Conservation (phyloP, 2,113 vertebrate species). For the Bos javanicus region DNA sequence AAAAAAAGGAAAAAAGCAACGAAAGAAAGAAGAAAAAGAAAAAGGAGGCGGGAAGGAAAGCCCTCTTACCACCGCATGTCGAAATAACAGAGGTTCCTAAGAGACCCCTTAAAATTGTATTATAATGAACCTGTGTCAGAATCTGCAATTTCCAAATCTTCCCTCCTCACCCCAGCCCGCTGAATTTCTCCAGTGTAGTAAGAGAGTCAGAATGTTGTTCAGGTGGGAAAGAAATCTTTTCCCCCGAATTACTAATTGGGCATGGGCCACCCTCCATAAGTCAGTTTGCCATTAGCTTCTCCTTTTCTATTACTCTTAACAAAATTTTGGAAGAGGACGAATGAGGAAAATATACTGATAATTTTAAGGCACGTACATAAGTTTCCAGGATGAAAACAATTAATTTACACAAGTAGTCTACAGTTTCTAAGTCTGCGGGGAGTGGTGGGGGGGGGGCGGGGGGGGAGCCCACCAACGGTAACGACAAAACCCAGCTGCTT, state of each 20-base stretch:
- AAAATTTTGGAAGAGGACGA: conserved; percentile 14
- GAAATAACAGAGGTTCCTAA: conserved; percentile 62
- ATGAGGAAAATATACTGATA: not conserved
- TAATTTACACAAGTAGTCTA: not conserved
- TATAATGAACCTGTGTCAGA: conserved; percentile 73
- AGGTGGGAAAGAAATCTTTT: conserved; percentile 30
- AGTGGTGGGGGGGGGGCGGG: not conserved
- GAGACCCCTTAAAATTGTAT: conserved; percentile 60
- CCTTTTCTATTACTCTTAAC: not conserved
- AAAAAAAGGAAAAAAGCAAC: not conserved
- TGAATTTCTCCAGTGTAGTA: not conserved
- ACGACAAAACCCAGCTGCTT: conserved; percentile 41
- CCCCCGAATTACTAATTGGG: not conserved
- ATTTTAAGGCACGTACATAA: conserved; percentile 25
- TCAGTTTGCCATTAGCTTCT: not conserved
- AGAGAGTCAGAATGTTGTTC: not conserved
- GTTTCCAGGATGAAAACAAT: conserved; percentile 6
- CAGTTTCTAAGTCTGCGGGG: not conserved
- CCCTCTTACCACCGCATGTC: conserved; percentile 55
- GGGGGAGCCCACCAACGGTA: not conserved
- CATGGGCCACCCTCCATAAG: not conserved
- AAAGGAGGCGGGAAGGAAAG: conserved; percentile 38
- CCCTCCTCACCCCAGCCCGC: not conserved
- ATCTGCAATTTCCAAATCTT: conserved; percentile 63
- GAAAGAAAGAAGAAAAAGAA: conserved; percentile 15